Conservation (phyloP, 2,797 vertebrate genomes). For the Microctenopoma stevenorrisi region DNA sequence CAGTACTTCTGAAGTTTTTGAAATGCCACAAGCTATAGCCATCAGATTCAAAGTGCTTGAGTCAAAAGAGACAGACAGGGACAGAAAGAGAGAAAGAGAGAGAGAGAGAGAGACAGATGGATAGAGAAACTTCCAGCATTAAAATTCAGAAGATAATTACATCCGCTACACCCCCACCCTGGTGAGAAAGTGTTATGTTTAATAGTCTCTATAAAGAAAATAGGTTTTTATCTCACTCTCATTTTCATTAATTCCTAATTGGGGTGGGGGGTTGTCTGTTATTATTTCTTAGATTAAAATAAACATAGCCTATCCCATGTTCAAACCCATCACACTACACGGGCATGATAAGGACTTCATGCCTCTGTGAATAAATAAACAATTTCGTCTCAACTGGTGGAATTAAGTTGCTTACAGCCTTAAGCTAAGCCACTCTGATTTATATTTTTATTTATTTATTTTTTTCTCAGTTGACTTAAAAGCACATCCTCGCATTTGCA, state of each 20-base stretch:
- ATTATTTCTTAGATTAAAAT: conserved; percentile 92
- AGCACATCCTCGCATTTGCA: conserved; percentile 83
- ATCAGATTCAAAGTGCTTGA: conserved; percentile 82
- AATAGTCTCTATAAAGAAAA: conserved; percentile 91
- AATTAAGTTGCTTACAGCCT: conserved; percentile 90
- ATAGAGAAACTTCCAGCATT: conserved; percentile 85
- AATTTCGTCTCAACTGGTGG: conserved; percentile 85
- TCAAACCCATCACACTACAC: conserved; percentile 89
- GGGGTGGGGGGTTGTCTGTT: conserved; percentile 89
- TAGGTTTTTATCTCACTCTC: conserved; percentile 89
- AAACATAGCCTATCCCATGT: conserved; percentile 90
- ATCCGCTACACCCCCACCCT: conserved; percentile 84
- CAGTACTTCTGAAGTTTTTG: conserved; percentile 75
- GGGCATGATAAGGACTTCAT: conserved; percentile 87
- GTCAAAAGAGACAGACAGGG: conserved; percentile 73
- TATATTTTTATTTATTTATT: conserved; percentile 79
- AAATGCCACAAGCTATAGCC: conserved; percentile 79
- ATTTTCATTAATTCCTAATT: conserved; percentile 93
- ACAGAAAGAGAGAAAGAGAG: conserved; percentile 41
- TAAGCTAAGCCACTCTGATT: conserved; percentile 86
- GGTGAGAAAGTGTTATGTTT: conserved; percentile 89
- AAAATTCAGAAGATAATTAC: conserved; percentile 90
- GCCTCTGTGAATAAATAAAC: conserved; percentile 89
- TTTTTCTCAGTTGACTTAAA: conserved; percentile 84
- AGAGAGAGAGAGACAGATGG: conserved; percentile 43